A percentile compares a stretch with the other conserved stretches of the same genome.
phyloP scores from a whole-genome alignment of 2,888 invertebrate species.

The Eupeodes latifasciatus region DNA sequence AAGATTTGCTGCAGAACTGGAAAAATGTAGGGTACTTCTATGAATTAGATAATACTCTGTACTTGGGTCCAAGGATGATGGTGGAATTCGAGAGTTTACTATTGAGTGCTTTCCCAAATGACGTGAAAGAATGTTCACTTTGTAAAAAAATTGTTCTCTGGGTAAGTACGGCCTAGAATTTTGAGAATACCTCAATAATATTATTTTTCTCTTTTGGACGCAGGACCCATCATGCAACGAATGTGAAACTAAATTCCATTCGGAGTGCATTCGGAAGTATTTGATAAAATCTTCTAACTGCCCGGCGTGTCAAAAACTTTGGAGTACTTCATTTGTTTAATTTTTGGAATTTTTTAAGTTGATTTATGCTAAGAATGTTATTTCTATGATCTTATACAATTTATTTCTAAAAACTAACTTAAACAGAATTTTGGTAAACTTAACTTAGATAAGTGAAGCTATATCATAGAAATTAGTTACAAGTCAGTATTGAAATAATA shows the following conservation, averaged over 20 bases:
- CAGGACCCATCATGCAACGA: slow-evolving; percentile 78
- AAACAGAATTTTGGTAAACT: too few relatives aligned
- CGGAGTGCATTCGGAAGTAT: slow-evolving; percentile 78
- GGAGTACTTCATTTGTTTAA: slow-evolving; percentile 75
- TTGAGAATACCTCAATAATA: background rate
- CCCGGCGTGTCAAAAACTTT: slow-evolving; percentile 77
- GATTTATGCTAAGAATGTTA: background rate
- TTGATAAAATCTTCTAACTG: slow-evolving; percentile 78
- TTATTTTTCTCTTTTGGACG: slow-evolving; percentile 16
- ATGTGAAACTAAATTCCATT: slow-evolving; percentile 78
- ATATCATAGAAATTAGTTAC: too few relatives aligned
- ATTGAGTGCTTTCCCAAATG: slow-evolving; percentile 77
- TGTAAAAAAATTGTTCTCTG: slow-evolving; percentile 79
- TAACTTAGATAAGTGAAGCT: too few relatives aligned
- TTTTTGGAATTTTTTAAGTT: background rate
- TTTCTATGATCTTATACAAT: background rate
- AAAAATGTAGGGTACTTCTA: slow-evolving; percentile 78
- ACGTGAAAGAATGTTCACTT: slow-evolving; percentile 78
- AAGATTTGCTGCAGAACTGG: slow-evolving; percentile 78
- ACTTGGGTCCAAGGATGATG: slow-evolving; percentile 79
- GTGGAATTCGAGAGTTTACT: slow-evolving; percentile 79
- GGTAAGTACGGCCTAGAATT: slow-evolving; percentile 69
- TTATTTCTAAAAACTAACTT: too few relatives aligned
- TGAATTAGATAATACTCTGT: slow-evolving; percentile 77
- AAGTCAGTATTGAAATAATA: too few relatives aligned